Conservation (phyloP, 2,888 invertebrate species). For the Hypomecis punctinalis region DNA sequence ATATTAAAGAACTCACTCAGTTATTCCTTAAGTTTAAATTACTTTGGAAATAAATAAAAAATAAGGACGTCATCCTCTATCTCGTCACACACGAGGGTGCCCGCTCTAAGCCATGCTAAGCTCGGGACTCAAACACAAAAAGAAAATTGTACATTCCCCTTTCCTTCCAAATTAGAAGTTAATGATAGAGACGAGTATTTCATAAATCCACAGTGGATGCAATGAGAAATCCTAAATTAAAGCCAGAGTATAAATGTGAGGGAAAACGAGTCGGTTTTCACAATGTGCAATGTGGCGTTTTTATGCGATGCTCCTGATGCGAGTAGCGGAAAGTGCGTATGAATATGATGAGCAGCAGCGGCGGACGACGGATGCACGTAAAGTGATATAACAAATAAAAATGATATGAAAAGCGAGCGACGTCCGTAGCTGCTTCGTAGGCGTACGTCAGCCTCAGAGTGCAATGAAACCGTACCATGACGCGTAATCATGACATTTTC, state of each 20-base stretch:
- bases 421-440: slow-evolving; percentile 43
- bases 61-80: slow-evolving; percentile 35
- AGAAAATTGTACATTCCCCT: slow-evolving; percentile 32
- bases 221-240: slow-evolving; percentile 30
- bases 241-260: slow-evolving; percentile 26
- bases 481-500: slow-evolving; percentile 23
- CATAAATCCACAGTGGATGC: slow-evolving; percentile 20
- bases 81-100: slow-evolving; percentile 35
- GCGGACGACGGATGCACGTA: slow-evolving; percentile 48
- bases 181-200: slow-evolving; percentile 26
- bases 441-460: slow-evolving; percentile 32
- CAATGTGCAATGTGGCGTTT: slow-evolving; percentile 40
- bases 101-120: slow-evolving; percentile 38
- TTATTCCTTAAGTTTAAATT: slow-evolving; percentile 5
- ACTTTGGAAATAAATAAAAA: slow-evolving; percentile 45
- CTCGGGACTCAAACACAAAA: slow-evolving; percentile 36
- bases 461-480: slow-evolving; percentile 20
- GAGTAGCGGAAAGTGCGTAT: slow-evolving; percentile 47
- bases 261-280: slow-evolving; percentile 34
- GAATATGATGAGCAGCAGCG: slow-evolving; percentile 57
- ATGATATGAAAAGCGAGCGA: slow-evolving; percentile 47
- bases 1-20: not conserved
- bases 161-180: slow-evolving; percentile 30
- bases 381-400: slow-evolving; percentile 56
- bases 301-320: slow-evolving; percentile 49